Conservation (phyloP, 37 sponge, comb jelly and placozoan species). For the Chondrilla cf. caribensis region DNA sequence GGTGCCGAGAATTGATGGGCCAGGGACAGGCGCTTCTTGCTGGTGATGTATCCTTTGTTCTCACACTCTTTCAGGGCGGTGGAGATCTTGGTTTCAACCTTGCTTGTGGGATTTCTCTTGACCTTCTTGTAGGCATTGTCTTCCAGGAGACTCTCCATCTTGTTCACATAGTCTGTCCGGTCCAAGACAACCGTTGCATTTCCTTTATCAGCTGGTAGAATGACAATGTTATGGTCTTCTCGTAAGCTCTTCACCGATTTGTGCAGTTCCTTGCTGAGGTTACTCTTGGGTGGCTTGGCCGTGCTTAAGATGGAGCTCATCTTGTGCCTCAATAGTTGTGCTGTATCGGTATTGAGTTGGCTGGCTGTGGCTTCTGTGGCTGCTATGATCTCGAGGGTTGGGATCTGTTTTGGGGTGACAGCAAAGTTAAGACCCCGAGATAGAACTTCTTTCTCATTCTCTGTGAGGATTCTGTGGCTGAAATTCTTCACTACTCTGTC, state of each 20-base stretch:
- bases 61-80: not conserved
- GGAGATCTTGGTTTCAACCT: not conserved
- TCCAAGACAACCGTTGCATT: conserved; percentile 25
- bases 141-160: conserved; percentile 1
- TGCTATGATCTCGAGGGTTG: conserved; percentile 17
- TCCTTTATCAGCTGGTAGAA: conserved; percentile 29
- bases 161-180: not conserved
- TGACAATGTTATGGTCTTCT: conserved; percentile 20
- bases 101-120: not conserved
- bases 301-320: conserved; percentile 10
- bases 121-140: conserved; percentile 12
- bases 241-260: conserved; percentile 4
- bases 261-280: not conserved
- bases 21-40: not conserved
- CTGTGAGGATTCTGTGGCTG: conserved; percentile 17
- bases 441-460: not conserved
- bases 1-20: not conserved
- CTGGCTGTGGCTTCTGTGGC: conserved; percentile 20
- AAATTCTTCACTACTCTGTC: conserved; percentile 22
- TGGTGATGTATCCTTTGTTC: not conserved
- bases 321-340: not conserved
- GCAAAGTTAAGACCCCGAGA: too few relatives aligned
- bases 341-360: conserved; percentile 12
- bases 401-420: conserved; percentile 19
- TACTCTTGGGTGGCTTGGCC: conserved; percentile 1